Percentiles rank a stretch among this genome's conserved stretches.
phyloP scores from a whole-genome alignment of 2,888 invertebrate species.

The Melanargia galathea region DNA sequence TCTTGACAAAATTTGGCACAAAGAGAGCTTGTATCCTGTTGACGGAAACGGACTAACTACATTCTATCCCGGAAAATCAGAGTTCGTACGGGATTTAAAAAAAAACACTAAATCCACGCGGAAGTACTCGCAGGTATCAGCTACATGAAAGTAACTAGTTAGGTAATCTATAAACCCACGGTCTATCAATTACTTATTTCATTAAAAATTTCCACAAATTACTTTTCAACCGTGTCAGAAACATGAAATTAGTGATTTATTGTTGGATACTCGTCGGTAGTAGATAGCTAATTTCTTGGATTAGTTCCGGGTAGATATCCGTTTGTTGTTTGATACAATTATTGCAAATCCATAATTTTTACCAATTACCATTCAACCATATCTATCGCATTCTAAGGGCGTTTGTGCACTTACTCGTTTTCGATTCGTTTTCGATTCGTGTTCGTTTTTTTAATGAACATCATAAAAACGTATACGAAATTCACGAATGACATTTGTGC shows the following conservation, averaged over 20 bases:
- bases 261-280: conserved; percentile 4
- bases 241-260: conserved; percentile 12
- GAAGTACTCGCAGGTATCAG: background rate
- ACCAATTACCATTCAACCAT: conserved; percentile 22
- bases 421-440: too few relatives aligned
- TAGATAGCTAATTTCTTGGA: background rate
- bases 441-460: too few relatives aligned
- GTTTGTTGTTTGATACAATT: background rate
- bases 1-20: too few relatives aligned
- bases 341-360: conserved; percentile 9
- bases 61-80: background rate
- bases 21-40: too few relatives aligned
- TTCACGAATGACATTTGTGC: too few relatives aligned
- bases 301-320: background rate
- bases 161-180: background rate
- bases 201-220: conserved; percentile 3
- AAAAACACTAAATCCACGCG: background rate
- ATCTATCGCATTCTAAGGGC: too few relatives aligned
- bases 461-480: too few relatives aligned
- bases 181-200: background rate
- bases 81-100: background rate
- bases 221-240: conserved; percentile 3
- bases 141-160: too few relatives aligned
- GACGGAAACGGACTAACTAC: too few relatives aligned
- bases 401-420: too few relatives aligned